These are phyloP conservation scores for Drosophila baimaii DNA, from an alignment of 1,140 invertebrate genomes.

Conservation along the genomic window DNA sequence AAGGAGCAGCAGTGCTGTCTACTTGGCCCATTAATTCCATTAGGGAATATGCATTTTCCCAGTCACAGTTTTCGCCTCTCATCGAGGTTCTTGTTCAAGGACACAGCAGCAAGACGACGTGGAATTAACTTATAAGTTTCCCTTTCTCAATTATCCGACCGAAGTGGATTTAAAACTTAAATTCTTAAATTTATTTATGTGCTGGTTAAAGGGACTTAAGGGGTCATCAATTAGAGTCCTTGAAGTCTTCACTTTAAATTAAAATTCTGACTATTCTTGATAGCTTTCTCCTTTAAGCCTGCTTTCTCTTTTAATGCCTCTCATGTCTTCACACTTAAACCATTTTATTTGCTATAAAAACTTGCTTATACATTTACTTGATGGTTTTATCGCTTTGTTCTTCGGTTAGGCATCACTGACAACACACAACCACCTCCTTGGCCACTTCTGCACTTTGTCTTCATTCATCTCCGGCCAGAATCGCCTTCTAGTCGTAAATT, in stretches of 20 bases:
- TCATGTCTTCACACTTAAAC: background rate
- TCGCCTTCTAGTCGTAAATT: conserved; percentile 70
- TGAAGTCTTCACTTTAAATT: background rate
- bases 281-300: background rate
- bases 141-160: background rate
- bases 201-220: background rate
- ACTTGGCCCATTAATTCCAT: conserved; percentile 17
- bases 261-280: background rate
- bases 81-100: conserved; percentile 6
- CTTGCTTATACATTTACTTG: conserved; percentile 3
- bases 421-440: conserved; percentile 13
- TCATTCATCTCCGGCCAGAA: conserved; percentile 63
- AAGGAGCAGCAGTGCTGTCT: conserved; percentile 27
- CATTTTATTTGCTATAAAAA: background rate
- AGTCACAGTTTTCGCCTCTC: conserved; percentile 5
- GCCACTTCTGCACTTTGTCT: conserved; percentile 69
- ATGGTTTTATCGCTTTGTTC: conserved; percentile 16
- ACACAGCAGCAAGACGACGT: background rate
- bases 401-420: conserved; percentile 23
- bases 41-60: conserved; percentile 12
- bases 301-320: background rate
- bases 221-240: background rate
- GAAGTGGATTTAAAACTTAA: background rate
- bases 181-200: background rate
- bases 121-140: conserved; percentile 8